Conservation (phyloP, 2,888 invertebrate species). For the Anoncus sp. region DNA sequence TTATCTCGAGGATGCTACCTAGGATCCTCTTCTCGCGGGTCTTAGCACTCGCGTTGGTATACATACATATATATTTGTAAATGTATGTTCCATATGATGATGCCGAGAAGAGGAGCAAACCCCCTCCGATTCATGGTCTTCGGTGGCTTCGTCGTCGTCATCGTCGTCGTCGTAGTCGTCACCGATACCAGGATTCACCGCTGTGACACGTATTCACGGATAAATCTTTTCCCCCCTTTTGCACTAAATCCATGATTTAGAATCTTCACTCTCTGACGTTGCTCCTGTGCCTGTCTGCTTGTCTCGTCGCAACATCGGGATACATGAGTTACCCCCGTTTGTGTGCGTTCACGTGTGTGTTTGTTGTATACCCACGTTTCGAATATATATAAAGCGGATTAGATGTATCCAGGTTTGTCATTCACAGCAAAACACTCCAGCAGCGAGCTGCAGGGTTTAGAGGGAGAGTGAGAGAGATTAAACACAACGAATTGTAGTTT, state of each 20-base stretch:
- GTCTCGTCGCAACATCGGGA: constrained; percentile 42
- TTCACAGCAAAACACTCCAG: constrained; percentile 79
- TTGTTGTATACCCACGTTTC: constrained; percentile 42
- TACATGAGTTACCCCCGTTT: constrained; percentile 9
- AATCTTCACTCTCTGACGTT: constrained; percentile 72
- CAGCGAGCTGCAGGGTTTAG: constrained; percentile 71
- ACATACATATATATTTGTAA: constrained; percentile 1
- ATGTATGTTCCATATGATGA: constrained; percentile 5
- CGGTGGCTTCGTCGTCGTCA: too few species aligned
- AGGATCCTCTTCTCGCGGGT: constrained; percentile 62
- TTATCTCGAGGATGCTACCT: constrained; percentile 69
- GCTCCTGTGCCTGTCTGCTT: constrained; percentile 46
- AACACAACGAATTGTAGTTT: constrained; percentile 59
- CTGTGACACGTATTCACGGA: constrained; percentile 80
- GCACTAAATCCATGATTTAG: constrained; percentile 82
- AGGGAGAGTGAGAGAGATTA: constrained; percentile 47
- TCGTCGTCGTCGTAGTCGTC: constrained; percentile 54
- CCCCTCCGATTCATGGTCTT: constrained; percentile 7
- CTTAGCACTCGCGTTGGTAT: constrained; percentile 25
- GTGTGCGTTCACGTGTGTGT: constrained; percentile 21
- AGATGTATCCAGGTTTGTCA: constrained; percentile 78
- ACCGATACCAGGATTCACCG: constrained; percentile 61
- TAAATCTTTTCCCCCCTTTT: constrained; percentile 79
- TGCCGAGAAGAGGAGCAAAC: constrained; percentile 28
- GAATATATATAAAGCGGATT: constrained; percentile 82